These are phyloP conservation scores for Cnemophilus loriae DNA, from an alignment of 2,113 vertebrate species.

Conservation along the genomic window DNA sequence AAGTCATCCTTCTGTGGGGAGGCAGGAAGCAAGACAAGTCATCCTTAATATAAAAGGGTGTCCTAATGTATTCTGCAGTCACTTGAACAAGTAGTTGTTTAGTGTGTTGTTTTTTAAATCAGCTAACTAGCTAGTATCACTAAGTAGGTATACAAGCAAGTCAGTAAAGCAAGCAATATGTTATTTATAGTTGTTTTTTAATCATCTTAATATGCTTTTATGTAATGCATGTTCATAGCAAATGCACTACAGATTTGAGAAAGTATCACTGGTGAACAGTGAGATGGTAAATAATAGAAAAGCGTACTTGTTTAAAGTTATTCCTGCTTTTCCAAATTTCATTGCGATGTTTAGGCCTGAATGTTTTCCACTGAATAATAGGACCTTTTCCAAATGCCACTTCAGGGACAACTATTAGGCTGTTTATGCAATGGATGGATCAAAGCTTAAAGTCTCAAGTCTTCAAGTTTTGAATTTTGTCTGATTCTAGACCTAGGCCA, in stretches of 20 bases:
- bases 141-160: neutral
- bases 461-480: neutral
- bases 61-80: neutral
- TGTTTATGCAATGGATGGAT: neutral
- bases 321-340: neutral
- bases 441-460: neutral
- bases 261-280: neutral
- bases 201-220: neutral
- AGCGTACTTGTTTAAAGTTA: neutral
- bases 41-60: neutral
- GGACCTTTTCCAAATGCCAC: neutral
- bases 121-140: neutral
- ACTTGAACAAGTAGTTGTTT: neutral
- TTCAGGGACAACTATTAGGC: neutral
- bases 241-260: neutral
- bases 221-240: neutral
- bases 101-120: neutral
- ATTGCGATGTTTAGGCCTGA: neutral
- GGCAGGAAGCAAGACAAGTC: neutral
- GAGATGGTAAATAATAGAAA: neutral
- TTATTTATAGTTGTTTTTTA: neutral
- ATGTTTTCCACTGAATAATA: neutral
- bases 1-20: neutral
- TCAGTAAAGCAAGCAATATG: neutral
- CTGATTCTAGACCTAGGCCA: neutral